These are phyloP conservation scores for Siphlonurus alternatus DNA, from an alignment of 2,888 invertebrate species.

Conservation along the genomic window DNA sequence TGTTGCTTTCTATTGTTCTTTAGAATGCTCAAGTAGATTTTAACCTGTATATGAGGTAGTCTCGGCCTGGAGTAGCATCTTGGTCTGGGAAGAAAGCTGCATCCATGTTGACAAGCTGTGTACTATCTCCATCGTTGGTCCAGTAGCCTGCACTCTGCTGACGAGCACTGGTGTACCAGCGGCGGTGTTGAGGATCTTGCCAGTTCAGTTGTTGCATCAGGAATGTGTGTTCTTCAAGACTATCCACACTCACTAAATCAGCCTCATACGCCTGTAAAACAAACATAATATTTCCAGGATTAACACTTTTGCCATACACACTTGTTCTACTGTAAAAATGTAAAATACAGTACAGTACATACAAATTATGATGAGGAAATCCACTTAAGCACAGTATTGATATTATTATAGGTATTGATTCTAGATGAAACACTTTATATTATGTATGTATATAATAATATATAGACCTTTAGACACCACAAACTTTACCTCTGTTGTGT, in stretches of 20 bases:
- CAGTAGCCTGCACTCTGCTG: slow-evolving; percentile 59
- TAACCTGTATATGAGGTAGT: slow-evolving; percentile 62
- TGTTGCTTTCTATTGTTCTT: no score
- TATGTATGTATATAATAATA: no score
- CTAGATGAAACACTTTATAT: no score
- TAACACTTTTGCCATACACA: no score
- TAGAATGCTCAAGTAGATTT: not conserved
- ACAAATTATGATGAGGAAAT: slow-evolving; percentile 4
- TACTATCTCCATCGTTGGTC: slow-evolving; percentile 70
- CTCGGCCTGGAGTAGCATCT: slow-evolving; percentile 34
- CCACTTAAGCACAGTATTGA: no score
- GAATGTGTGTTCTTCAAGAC: slow-evolving; percentile 74
- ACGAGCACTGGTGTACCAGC: slow-evolving; percentile 72
- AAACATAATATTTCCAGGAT: not conserved
- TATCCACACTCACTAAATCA: slow-evolving; percentile 63
- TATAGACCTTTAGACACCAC: no score
- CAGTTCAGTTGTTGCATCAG: slow-evolving; percentile 62
- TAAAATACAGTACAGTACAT: not conserved
- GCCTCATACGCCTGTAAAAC: slow-evolving; percentile 49
- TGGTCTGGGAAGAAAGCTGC: slow-evolving; percentile 55
- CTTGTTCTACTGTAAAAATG: no score
- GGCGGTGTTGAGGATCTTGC: slow-evolving; percentile 68
- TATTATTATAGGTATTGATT: no score
- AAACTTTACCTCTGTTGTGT: no score
- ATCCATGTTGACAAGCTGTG: slow-evolving; percentile 57